A percentile compares a stretch with the other conserved stretches of the same genome.
These are phyloP conservation scores for Epizoanthus rinbou DNA, from an alignment of 92 coral and sea anemone genomes.

Conservation along the genomic window DNA sequence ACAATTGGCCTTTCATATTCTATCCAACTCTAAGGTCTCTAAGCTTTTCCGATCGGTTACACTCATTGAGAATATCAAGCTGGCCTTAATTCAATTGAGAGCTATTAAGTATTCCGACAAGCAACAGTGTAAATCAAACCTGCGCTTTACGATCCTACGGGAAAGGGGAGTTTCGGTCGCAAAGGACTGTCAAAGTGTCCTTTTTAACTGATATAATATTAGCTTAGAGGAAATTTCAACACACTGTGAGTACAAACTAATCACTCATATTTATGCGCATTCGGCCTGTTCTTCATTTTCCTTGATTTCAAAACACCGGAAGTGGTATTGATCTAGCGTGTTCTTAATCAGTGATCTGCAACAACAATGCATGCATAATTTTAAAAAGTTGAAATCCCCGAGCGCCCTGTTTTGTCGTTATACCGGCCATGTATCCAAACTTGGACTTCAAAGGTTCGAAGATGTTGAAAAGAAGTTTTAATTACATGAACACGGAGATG, in stretches of 20 bases:
- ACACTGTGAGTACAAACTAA: slow-evolving; percentile 10
- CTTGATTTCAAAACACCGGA: slow-evolving; percentile 37
- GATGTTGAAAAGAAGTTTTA: background rate
- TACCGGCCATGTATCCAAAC: slow-evolving; percentile 3
- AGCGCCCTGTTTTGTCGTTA: background rate
- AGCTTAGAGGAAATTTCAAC: slow-evolving; percentile 1
- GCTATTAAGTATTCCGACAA: background rate
- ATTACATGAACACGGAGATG: slow-evolving; percentile 22
- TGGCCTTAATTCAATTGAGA: slow-evolving; percentile 24
- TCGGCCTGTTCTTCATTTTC: slow-evolving; percentile 26
- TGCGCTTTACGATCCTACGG: background rate
- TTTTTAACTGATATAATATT: background rate
- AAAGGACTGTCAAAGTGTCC: background rate
- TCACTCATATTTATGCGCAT: background rate
- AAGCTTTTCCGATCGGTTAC: slow-evolving; percentile 48
- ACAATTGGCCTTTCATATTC: slow-evolving; percentile 40
- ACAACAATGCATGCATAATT: background rate
- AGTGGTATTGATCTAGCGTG: slow-evolving; percentile 35
- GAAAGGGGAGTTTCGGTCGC: background rate
- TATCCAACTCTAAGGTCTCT: slow-evolving; percentile 37
- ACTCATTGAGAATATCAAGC: slow-evolving; percentile 24
- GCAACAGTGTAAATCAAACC: background rate
- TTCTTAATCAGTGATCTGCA: background rate
- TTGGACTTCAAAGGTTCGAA: background rate
- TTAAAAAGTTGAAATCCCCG: slow-evolving; percentile 14